A percentile compares a stretch with the other conserved stretches of the same genome.
phyloP scores from a whole-genome alignment of 2,113 vertebrate species.

The Archocentrus centrarchus region DNA sequence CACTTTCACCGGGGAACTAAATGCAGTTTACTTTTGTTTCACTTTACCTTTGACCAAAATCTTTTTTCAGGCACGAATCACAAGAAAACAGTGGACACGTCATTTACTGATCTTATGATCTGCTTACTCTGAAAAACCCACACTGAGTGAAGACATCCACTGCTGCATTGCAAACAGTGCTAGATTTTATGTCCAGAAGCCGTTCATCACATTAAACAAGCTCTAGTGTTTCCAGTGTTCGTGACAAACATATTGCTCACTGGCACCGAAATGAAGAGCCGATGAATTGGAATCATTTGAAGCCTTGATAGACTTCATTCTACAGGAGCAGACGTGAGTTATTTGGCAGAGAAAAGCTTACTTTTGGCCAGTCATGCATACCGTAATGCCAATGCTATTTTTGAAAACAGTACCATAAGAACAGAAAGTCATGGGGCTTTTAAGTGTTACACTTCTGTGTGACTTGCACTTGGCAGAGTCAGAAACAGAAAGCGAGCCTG shows the following conservation, averaged over 20 bases:
- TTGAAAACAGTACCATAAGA: background rate
- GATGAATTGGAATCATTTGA: background rate
- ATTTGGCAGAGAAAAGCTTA: background rate
- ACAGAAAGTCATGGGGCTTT: background rate
- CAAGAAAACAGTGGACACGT: background rate
- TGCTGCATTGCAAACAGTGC: background rate
- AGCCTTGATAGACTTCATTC: background rate
- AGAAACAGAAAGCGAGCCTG: background rate
- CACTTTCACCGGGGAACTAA: background rate
- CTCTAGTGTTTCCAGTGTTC: background rate
- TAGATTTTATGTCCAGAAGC: background rate
- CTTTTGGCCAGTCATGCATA: background rate
- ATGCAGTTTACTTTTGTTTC: conserved; percentile 21
- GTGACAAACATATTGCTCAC: background rate
- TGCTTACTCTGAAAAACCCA: background rate
- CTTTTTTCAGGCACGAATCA: background rate
- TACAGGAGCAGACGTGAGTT: background rate
- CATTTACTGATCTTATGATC: background rate
- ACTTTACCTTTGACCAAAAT: background rate
- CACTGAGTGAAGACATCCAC: background rate
- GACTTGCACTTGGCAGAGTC: background rate
- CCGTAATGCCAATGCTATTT: background rate
- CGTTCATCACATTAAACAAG: background rate
- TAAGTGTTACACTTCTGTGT: background rate
- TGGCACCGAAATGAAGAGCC: conserved; percentile 9